Evolutionary conservation across 2,797 vertebrate genomes (phyloP), one percentile per base, ranked within the genome.

Genomic region (Aulostomus chinensis): DNA sequence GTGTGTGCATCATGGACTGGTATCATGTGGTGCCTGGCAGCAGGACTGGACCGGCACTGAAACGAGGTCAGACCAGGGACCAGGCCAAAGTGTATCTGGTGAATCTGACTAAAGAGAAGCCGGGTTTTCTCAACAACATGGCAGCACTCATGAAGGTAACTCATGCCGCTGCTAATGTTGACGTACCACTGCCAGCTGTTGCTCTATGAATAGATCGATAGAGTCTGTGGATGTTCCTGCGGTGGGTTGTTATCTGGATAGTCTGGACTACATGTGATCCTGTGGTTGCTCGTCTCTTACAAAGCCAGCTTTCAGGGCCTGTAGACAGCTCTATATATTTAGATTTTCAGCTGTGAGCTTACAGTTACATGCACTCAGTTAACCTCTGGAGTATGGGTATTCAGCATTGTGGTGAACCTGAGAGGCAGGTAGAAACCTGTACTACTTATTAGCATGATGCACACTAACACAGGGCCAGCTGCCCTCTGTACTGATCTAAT

Each of bases 101-200:
- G 3, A 2, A 76, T 39, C 28, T 85, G 61, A 58, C 69, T 8
- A n/a, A 66, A 59, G 62, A 86, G 57, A 73, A 60, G 58, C 73
- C 80, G 0, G 58, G 34, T 6, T 32, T 82, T 25, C 35, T 83
- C 30, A 63, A 31, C 67, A 53, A 59, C n/a, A 1, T 70, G 70
- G 62, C 77, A 2, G 68, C 62, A 0, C 64, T 80, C 35, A 35
- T 83, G 47, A 80, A 83, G 86, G 87, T 89, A 86, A 83, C 60
- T 2, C 33, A 40, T 9, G 47, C 57, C 7, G n/a, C 49, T 36
- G 57, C 49, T 59, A 58, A 66, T 76, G 60, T 73, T 49, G 68
- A 63, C 43, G 26, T 57, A 35, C 16, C 52, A 46, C 22, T 8
- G 33, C 9, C 51, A 43, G 51, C 32, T 42, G 26, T 38, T 53